Percentiles rank a stretch among this genome's conserved stretches.
These are phyloP conservation scores for Epizoanthus rinbou DNA, from an alignment of 92 coral and sea anemone species.

Conservation along the genomic window DNA sequence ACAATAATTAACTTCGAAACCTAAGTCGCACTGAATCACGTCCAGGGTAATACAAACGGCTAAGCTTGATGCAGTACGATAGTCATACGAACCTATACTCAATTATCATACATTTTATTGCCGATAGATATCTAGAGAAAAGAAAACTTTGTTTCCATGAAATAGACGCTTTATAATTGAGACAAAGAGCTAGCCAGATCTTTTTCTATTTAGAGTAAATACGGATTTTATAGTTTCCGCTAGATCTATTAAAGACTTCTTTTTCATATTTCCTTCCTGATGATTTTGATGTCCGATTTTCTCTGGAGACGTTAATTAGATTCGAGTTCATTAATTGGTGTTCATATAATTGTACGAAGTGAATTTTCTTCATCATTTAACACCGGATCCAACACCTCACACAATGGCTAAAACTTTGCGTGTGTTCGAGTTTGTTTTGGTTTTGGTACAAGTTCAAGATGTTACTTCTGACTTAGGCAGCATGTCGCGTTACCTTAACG, in stretches of 20 bases:
- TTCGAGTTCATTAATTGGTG: not conserved
- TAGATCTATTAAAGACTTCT: not conserved
- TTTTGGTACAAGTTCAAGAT: not conserved
- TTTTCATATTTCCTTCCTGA: not conserved
- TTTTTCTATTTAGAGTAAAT: slow-evolving; percentile 1
- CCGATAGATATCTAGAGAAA: not conserved
- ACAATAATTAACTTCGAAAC: no score
- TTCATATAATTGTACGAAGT: not conserved
- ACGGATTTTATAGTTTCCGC: slow-evolving; percentile 16
- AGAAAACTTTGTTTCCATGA: not conserved
- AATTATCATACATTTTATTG: no score
- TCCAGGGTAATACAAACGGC: no score
- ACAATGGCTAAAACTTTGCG: not conserved
- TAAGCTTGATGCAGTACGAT: no score
- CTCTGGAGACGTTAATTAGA: not conserved
- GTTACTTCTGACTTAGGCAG: not conserved
- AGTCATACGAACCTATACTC: no score
- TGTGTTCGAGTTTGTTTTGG: not conserved
- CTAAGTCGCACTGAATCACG: no score
- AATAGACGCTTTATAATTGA: not conserved
- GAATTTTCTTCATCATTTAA: not conserved
- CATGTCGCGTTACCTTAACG: not conserved
- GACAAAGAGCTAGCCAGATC: not conserved
- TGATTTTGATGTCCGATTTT: not conserved
- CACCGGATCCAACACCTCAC: not conserved